Evolutionary conservation across 2,113 vertebrate genomes (phyloP).

Genomic region (Lates calcarifer): DNA sequence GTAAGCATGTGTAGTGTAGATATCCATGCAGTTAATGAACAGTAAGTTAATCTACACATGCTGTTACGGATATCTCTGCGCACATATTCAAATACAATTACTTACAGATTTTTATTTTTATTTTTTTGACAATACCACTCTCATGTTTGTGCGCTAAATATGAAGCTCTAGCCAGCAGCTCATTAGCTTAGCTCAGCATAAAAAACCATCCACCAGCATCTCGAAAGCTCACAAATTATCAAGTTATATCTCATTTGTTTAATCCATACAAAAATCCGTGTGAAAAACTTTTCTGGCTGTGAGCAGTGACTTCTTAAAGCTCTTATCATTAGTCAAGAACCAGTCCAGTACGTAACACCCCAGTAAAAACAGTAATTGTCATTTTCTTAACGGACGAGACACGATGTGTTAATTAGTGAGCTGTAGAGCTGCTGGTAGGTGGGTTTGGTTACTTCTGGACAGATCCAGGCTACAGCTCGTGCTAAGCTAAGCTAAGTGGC

Average conservation of each 20-base stretch:
- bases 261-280: background rate
- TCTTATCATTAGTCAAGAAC: background rate
- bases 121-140: background rate
- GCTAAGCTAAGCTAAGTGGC: background rate
- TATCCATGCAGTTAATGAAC: background rate
- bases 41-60: conserved; percentile 2
- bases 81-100: background rate
- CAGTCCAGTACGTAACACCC: too few relatives aligned
- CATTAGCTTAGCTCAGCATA: conserved; percentile 7
- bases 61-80: too few relatives aligned
- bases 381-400: background rate
- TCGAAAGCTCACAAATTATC: background rate
- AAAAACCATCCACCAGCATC: background rate
- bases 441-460: too few relatives aligned
- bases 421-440: too few relatives aligned
- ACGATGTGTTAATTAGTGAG: background rate
- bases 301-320: background rate
- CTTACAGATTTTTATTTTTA: background rate
- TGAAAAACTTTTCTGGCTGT: background rate
- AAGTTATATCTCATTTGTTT: background rate
- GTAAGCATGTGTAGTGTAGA: background rate
- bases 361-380: background rate
- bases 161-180: background rate
- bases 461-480: too few relatives aligned
- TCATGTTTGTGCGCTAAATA: background rate